Evolutionary conservation across 2,888 invertebrate species (phyloP), one percentile per base, ranked within the genome.

Genomic region (Papilio gigon): DNA sequence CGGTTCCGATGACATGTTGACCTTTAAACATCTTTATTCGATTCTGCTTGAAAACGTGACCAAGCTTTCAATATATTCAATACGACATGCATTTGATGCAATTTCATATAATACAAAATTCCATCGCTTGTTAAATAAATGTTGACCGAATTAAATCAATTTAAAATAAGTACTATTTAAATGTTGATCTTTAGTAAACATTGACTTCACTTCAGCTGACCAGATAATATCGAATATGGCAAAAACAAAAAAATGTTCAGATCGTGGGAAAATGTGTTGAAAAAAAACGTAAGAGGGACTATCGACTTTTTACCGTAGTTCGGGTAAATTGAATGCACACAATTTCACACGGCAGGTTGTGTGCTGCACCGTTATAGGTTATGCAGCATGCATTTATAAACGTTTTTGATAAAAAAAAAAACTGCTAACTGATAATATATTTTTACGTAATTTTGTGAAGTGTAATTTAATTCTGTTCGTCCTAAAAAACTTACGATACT

Each of bases 221-320:
- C 14, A 56, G 30, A 56, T 33, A 42, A 60, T 22, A 14, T 65
- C 27, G 50, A 53, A 37, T 67, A 47, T 44, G 35, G 30, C 5
- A 53, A n/a, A n/a, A n/a, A 44, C 42, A 67, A 69, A 69, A 68
- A 65, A 56, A 33, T 53, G 33, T 63, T 63, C 42, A 56, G 78
- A 80, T 80, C 86, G 86, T 88, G 88, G 84, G 87, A 88, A 87
- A 80, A 80, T 75, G 78, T 80, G 81, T 82, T 79, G 80, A 80
- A 76, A 78, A 63, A 70, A 65, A 67, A 63, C 72, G 75, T 72
- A 74, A 75, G 72, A 73, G 75, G 76, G 78, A 86, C 87, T 84
- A 85, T 80, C 79, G 70, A 75, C 79, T 85, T 87, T 86, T 87
- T 87, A 83, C 84, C 75, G 76, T 77, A 73, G 71, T 76, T 77